phyloP scores from a whole-genome alignment of 2,113 vertebrate species.

The Regulus satrapa region DNA sequence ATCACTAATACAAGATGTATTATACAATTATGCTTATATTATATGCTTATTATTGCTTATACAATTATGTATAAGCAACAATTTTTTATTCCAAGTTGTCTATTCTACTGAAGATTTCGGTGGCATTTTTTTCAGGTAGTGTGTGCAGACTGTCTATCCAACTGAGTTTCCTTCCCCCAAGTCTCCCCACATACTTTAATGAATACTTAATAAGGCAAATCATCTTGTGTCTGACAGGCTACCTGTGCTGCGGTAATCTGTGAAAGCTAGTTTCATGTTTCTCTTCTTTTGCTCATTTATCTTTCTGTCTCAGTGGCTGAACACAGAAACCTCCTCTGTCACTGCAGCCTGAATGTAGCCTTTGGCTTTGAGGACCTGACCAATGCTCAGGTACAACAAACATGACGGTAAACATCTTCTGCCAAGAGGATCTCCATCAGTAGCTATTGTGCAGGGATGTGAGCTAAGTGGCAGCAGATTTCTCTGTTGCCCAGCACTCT shows the following conservation, averaged over 20 bases:
- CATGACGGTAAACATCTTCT: not conserved
- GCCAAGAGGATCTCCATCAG: not conserved
- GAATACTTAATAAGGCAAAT: slow-evolving; percentile 4
- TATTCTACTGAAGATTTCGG: not conserved
- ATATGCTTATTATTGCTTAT: too few species aligned
- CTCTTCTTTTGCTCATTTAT: not conserved
- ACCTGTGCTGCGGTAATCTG: not conserved
- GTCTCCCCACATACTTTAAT: not conserved
- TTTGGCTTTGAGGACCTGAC: not conserved
- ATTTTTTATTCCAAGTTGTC: not conserved
- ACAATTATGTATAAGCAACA: not conserved
- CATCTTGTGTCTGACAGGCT: not conserved
- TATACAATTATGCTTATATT: too few species aligned
- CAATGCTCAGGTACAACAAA: not conserved
- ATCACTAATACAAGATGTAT: not conserved
- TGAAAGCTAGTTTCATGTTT: not conserved
- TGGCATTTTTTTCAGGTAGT: not conserved
- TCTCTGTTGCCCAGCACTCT: not conserved
- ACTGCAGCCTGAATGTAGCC: not conserved
- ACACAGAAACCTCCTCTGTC: not conserved
- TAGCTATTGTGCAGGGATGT: not conserved
- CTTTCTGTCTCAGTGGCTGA: not conserved
- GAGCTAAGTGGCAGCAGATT: not conserved
- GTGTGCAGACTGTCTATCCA: not conserved
- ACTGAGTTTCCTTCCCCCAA: not conserved